Evolutionary conservation across 2,113 vertebrate genomes (phyloP), one percentile per base, ranked within the genome.

Genomic region (Scomber scombrus): DNA sequence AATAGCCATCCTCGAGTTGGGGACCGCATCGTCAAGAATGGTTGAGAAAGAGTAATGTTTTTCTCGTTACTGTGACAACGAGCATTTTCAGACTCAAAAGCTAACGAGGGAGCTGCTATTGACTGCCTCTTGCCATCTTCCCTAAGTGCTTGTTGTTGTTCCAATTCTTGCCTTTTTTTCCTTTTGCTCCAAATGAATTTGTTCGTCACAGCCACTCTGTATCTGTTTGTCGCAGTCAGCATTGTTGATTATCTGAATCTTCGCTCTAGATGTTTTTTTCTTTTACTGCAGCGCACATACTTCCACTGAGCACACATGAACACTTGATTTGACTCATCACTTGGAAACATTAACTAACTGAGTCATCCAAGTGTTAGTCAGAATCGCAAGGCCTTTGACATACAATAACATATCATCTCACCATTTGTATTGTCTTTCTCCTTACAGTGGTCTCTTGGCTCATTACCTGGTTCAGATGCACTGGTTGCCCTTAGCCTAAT

Each of bases 31-130:
- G 73, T 78, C 23, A 15, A 47, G 6, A 34, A 57, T 54, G 57
- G 54, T 79, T 66, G 54, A 70, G 57, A 62, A 54, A 47, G 49
- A 56, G 21, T 64, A 23, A 15, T 75, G 51, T 8, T 18, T 60
- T 51, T 46, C n/a, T 47, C 43, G 4, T 63, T 15, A 23, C 15
- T 57, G 69, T 23, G 51, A 80, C 77, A 55, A 75, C 18, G 40
- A 84, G 77, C n/a, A 13, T 51, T 81, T 26, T 78, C 49, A 50
- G 47, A 56, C 58, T 58, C 23, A 43, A 65, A 43, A 46, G 49
- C 46, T 51, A 65, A 71, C 56, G 13, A 52, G 78, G 7, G 43
- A 72, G 47, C 16, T 62, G 57, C 16, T 61, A 19, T 11, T 26
- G 45, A 40, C 19, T 62, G 7, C 43, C 15, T 49, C 13, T 49